A percentile compares a stretch with the other conserved stretches of the same genome.
These are phyloP conservation scores for Condylostylus longicornis DNA, from an alignment of 1,140 invertebrate species.

Conservation along the genomic window DNA sequence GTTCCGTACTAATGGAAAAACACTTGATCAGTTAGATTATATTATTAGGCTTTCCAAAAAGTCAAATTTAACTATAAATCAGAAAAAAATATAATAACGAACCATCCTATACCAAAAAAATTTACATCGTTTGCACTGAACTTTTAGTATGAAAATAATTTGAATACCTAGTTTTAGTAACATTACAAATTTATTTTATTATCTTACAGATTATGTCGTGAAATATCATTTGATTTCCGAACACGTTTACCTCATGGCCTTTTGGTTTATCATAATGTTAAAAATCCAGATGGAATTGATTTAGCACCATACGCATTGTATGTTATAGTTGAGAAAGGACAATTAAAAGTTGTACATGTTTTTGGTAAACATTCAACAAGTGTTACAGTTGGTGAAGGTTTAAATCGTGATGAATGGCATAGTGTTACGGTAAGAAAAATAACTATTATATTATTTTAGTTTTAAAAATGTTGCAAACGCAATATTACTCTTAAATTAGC, in stretches of 20 bases:
- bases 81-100: too few species aligned
- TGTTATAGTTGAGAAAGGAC: constrained; percentile 76
- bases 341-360: constrained; percentile 77
- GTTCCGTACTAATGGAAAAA: too few species aligned
- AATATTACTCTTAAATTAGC: too few species aligned
- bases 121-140: too few species aligned
- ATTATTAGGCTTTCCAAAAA: too few species aligned
- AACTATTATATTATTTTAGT: neutral
- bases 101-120: too few species aligned
- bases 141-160: too few species aligned
- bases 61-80: too few species aligned
- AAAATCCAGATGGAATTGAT: constrained; percentile 58
- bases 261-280: constrained; percentile 76
- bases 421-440: constrained; percentile 47
- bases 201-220: constrained; percentile 56
- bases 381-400: constrained; percentile 69
- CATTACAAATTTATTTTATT: too few species aligned
- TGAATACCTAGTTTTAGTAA: too few species aligned
- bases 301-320: constrained; percentile 70
- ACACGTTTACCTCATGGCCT: constrained; percentile 73
- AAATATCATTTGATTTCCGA: constrained; percentile 76
- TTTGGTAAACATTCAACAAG: constrained; percentile 73
- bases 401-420: constrained; percentile 83
- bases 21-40: too few species aligned
- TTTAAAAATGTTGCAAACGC: neutral